Evolutionary conservation across 2,888 invertebrate genomes (phyloP), one percentile per base, ranked within the genome.

Genomic region (Mylabris sibirica): DNA sequence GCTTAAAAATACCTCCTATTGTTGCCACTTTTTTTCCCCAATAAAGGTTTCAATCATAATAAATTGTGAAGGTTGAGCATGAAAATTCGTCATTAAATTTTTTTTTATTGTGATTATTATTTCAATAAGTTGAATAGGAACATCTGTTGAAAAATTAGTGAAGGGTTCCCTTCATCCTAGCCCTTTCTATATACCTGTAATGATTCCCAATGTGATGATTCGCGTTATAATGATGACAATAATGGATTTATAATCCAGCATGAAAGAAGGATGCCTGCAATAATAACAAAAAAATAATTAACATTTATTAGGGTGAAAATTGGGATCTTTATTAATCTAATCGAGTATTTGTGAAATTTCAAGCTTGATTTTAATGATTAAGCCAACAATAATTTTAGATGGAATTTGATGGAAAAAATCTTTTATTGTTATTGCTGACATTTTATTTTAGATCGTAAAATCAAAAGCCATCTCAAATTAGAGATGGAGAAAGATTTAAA

Each of bases 111-210:
- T 41, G 11, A 41, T 41, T 44, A 44, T 49, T 64, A 60, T 60
- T 22, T 30, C 26, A 17, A 59, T 63, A 17, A 20, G 49, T 34
- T 60, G 60, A 60, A 60, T 34, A 30, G 38, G 60, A 60, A 60
- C 60, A 60, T 60, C 60, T 60, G 60, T 60, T 60, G 60, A 60
- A 60, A 38, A 26, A 60, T 60, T 60, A 60, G 20, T 34, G 60
- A 60, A 60, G 60, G 60, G 60, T 60, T 59, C 26, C 59, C 14
- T 17, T 12, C 35, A 14, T 49, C 20, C 4, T n/a, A 20, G 49
- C 20, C 49, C 49, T 34, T 38, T 60, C 35, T 60, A 4, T 30
- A 30, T 30, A 60, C 60, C 60, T 60, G 60, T 24, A 60, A 24
- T 59, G 24, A 24, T 20, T 12, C 22, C 60, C 3, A 35, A 60